Base-by-base conservation (phyloP, 2,888 invertebrate genomes). In the Muscina levida region DNA sequence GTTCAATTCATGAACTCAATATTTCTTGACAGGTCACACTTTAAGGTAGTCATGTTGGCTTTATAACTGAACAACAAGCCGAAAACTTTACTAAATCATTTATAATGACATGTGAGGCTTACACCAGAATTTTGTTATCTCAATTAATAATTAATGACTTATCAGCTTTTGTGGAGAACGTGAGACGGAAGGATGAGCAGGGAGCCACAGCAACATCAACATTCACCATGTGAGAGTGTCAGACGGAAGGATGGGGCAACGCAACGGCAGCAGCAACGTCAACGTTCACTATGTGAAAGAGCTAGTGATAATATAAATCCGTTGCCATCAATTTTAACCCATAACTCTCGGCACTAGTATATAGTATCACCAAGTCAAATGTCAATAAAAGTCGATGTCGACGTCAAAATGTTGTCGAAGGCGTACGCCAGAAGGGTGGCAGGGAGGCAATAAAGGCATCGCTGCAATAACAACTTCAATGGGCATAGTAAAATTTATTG, bases 101-200 rank as follows among this genome's bases (percentile, higher is more conserved):
- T 15, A 48, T 48, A 17, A 17, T 48, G 48, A 48, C 48, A 48
- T 19, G 19, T 19, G 48, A 19, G 48, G 48, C 19, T 19, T 6
- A 3, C 4, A 46, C 2, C 1, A 6, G 46, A 46, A 15, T 2
- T 48, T 13, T 48, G 48, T 48, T 48, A 48, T 48, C 48, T 48
- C 48, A 48, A 48, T 48, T 48, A 48, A 48, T 19, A 48, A 48
- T 17, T 48, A 48, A 48, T 48, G 48, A 2, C 19, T 17, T 48
- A 13, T 13, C n/a, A 44, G n/a, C 13, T 13, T 2, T 8, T 8
- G n/a, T 13, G 44, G 2, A 6, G 37, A 13, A 10, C 11, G 44
- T 37, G 44, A 2, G 44, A 13, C 44, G 10, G 44, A 44, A 44
- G n/a, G 2, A 13, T 10, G 44, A 13, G 4, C 5, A 10, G 4